Evolutionary conservation across 1,140 invertebrate genomes (phyloP).

Genomic region (Chrysopa pallens): DNA sequence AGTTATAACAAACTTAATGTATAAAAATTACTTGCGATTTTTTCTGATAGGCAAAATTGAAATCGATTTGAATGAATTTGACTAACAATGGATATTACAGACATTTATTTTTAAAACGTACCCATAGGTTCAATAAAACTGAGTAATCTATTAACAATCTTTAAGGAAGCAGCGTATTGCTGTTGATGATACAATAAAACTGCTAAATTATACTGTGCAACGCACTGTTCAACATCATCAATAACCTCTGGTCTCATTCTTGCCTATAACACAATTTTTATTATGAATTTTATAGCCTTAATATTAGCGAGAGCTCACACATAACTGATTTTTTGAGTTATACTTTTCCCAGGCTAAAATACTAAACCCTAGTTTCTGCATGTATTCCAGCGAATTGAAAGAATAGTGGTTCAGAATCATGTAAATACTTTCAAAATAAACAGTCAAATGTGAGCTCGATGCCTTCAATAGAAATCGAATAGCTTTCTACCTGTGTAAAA

Average conservation of each 20-base stretch:
- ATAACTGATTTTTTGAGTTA: too few relatives aligned
- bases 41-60: too few relatives aligned
- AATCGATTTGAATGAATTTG: too few relatives aligned
- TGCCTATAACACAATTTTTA: conserved; percentile 16
- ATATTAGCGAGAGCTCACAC: too few relatives aligned
- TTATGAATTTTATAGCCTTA: neutral
- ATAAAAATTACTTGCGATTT: too few relatives aligned
- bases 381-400: too few relatives aligned
- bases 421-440: too few relatives aligned
- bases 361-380: too few relatives aligned
- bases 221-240: conserved; percentile 53
- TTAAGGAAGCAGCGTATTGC: conserved; percentile 55
- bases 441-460: too few relatives aligned
- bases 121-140: conserved; percentile 58
- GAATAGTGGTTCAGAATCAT: too few relatives aligned
- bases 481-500: conserved; percentile 32
- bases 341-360: too few relatives aligned
- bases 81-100: neutral
- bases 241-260: conserved; percentile 30
- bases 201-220: conserved; percentile 64
- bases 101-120: conserved; percentile 26
- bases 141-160: conserved; percentile 55
- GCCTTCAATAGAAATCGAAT: conserved; percentile 22
- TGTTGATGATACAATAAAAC: conserved; percentile 62
- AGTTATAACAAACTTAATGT: too few relatives aligned